Conservation (phyloP, 2,888 invertebrate genomes). For the Tenthredo mesomela region DNA sequence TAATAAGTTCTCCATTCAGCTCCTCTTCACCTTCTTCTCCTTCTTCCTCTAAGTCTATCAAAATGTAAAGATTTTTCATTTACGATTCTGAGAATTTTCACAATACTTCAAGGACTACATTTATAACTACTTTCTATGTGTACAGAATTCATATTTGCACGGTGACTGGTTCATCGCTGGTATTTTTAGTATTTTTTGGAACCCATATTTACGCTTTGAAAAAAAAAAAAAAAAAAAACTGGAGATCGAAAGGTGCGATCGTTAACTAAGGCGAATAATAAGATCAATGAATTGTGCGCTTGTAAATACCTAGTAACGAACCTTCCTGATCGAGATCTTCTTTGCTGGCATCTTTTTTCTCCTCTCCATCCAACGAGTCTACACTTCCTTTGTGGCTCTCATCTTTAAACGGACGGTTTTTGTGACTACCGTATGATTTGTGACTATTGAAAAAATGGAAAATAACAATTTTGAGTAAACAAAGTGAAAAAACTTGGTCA, state of each 20-base stretch:
- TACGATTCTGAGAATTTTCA: background rate
- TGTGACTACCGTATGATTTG: conserved; percentile 95
- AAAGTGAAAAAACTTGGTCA: conserved; percentile 25
- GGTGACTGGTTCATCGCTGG: background rate
- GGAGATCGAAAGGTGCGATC: background rate
- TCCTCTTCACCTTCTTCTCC: conserved; percentile 84
- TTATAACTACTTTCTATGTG: background rate
- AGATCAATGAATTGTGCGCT: conserved; percentile 25
- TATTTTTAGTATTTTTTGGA: background rate
- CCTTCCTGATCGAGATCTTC: conserved; percentile 92
- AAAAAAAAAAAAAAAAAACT: conserved; percentile 21
- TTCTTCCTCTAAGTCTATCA: conserved; percentile 78
- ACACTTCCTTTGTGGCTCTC: conserved; percentile 95
- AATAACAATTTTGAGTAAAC: background rate
- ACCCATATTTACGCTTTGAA: background rate
- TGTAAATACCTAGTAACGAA: conserved; percentile 66
- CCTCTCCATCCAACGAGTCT: conserved; percentile 89
- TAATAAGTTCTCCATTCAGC: conserved; percentile 80
- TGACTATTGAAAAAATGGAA: conserved; percentile 81
- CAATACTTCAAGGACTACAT: background rate
- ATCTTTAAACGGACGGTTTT: conserved; percentile 92
- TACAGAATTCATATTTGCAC: background rate
- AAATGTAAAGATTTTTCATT: background rate
- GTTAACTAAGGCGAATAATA: background rate
- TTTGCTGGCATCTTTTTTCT: conserved; percentile 94